Percentiles rank a stretch among this genome's conserved stretches.
phyloP scores from a whole-genome alignment of 2,113 vertebrate species.

The Mandrillus leucophaeus region DNA sequence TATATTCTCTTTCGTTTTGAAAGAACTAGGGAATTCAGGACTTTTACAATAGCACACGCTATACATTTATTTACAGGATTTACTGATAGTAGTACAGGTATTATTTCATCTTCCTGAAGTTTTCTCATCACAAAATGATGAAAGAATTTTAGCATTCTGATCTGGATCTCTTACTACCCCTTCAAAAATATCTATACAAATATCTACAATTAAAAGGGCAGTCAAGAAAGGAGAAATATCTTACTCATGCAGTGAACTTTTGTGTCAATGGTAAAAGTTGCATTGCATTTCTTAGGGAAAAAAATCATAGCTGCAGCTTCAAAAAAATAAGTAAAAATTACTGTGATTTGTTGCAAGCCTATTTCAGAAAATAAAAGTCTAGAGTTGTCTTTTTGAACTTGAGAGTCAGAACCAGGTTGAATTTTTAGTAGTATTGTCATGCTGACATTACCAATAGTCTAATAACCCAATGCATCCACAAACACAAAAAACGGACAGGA shows the following conservation, averaged over 20 bases:
- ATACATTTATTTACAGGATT: background rate
- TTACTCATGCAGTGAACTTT: background rate
- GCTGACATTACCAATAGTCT: background rate
- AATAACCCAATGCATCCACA: background rate
- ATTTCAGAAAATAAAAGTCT: background rate
- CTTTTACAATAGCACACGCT: background rate
- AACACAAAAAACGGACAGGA: background rate
- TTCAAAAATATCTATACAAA: background rate
- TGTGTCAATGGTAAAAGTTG: background rate
- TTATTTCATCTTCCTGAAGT: background rate
- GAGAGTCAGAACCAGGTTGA: background rate
- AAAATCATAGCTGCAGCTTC: background rate
- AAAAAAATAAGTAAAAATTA: background rate
- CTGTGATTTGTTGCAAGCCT: background rate
- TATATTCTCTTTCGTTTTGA: background rate
- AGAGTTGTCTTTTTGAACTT: background rate
- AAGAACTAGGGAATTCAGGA: background rate
- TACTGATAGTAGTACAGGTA: background rate
- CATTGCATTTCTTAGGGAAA: background rate
- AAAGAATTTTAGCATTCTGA: background rate
- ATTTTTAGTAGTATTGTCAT: background rate
- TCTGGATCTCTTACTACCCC: background rate
- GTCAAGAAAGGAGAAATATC: background rate
- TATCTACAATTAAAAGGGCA: constrained; percentile 4
- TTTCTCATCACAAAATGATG: background rate